A percentile compares a stretch with the other conserved stretches of the same genome.
Conservation (phyloP, 2,888 invertebrate species). For the Xanthia togata region DNA sequence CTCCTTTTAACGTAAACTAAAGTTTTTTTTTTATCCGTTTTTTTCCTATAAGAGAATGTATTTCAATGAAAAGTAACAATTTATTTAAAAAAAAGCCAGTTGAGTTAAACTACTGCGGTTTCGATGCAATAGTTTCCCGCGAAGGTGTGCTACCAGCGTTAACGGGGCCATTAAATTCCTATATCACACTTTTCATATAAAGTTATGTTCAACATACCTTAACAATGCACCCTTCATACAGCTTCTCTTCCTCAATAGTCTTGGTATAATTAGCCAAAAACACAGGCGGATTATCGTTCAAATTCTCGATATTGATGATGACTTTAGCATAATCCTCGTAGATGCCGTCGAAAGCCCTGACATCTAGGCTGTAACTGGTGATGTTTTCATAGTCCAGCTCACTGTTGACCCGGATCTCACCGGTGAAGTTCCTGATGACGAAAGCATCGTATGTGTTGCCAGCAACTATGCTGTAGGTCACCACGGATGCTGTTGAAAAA, state of each 20-base stretch:
- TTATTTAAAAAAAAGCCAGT: too few relatives aligned
- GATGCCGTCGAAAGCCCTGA: constrained; percentile 95
- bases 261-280: constrained; percentile 94
- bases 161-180: too few relatives aligned
- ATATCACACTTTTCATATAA: too few relatives aligned
- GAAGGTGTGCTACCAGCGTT: too few relatives aligned
- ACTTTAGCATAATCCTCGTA: constrained; percentile 96
- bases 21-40: too few relatives aligned
- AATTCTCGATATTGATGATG: constrained; percentile 95
- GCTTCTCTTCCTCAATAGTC: constrained; percentile 94
- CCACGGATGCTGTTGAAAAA: constrained; percentile 92
- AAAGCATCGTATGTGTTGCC: constrained; percentile 97
- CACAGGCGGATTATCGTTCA: constrained; percentile 97
- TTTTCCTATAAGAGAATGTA: too few relatives aligned
- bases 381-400: constrained; percentile 95
- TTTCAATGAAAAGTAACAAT: too few relatives aligned
- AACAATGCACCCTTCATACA: constrained; percentile 93
- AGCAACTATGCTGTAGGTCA: constrained; percentile 96
- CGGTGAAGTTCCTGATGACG: constrained; percentile 95
- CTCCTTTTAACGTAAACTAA: too few relatives aligned
- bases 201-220: constrained; percentile 81
- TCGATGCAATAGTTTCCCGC: too few relatives aligned
- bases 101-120: too few relatives aligned
- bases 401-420: constrained; percentile 95
- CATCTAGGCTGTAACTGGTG: constrained; percentile 95